phyloP scores from a whole-genome alignment of 1,140 invertebrate genomes.

The Heliothis virescens region DNA sequence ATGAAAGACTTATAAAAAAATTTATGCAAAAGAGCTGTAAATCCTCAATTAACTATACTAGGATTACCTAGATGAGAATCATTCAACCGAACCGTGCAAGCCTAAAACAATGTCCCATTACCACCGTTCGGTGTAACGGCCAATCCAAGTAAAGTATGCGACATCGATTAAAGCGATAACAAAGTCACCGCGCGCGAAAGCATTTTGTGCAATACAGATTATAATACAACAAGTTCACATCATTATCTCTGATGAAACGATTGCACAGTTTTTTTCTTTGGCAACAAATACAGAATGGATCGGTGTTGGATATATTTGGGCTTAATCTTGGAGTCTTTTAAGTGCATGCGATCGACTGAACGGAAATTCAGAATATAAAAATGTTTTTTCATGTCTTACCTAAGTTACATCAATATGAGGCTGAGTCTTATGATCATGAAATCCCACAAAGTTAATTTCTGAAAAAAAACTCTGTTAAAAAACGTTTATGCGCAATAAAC shows the following conservation, averaged over 20 bases:
- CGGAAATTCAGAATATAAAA: too few relatives aligned
- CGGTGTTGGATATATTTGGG: constrained; percentile 50
- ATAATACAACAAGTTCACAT: constrained; percentile 49
- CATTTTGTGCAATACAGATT: constrained; percentile 53
- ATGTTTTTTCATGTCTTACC: too few relatives aligned
- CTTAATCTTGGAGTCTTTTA: too few relatives aligned
- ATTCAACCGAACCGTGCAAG: background rate
- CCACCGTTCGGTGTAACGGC: constrained; percentile 46
- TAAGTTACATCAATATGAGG: too few relatives aligned
- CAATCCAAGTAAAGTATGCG: constrained; percentile 48
- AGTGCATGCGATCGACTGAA: too few relatives aligned
- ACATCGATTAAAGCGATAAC: constrained; percentile 53
- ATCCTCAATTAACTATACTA: background rate
- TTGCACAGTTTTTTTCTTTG: constrained; percentile 47
- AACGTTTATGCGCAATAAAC: too few relatives aligned
- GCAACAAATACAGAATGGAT: constrained; percentile 39
- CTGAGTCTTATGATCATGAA: too few relatives aligned
- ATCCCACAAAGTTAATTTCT: too few relatives aligned
- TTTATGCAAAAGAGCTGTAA: too few relatives aligned
- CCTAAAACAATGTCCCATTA: background rate
- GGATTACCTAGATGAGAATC: background rate
- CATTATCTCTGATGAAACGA: constrained; percentile 38
- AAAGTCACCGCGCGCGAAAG: constrained; percentile 54
- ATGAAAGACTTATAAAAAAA: too few relatives aligned
- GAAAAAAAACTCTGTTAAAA: too few relatives aligned